Evolutionary conservation across 2,797 vertebrate genomes (phyloP), one percentile per base, ranked within the genome.

Genomic region (Ambastaia sidthimunki): DNA sequence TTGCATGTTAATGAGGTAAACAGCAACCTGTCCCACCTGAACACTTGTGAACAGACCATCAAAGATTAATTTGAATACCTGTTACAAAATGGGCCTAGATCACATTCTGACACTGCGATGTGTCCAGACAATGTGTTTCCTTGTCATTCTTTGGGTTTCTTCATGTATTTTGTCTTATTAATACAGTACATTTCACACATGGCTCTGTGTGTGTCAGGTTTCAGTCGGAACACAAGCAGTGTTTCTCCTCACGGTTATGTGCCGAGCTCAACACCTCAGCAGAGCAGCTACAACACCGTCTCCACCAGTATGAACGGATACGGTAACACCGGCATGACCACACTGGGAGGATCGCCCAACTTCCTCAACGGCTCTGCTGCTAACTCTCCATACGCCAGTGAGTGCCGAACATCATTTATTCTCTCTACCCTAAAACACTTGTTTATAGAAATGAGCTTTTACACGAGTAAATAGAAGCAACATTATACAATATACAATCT

Each of bases 381-480:
- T 93, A 99, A 98, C 93, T 99, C 98, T 74, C 98, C 98, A 91
- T 99, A 99, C 85, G 98, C 97, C 92, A 99, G 98, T 99, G 92
- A 96, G 98, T 97, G 23, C 9, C 70, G 12, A 62, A n/a, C 19
- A 19, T 28, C 19, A 18, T 15, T 55, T 28, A 25, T 11, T 44
- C 37, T 12, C 13, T 31, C 60, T 41, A 41, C 7, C 1, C 6
- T 41, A 9, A 41, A 10, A 10, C 37, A 2, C 37, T 10, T 41
- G 37, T 7, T 1, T 41, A 41, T 11, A 9, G 37, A 41, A 41
- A 41, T 10, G 7, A 10, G 37, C 37, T 41, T 41, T 9, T 41
- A 41, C 37, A 41, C 37, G 9, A 41, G 34, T 37, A 7, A 37
- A 4, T 37, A n/a, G 34, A 10, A 41, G 9, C 9, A 41, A 41